phyloP scores from a whole-genome alignment of 2,113 vertebrate species.

The Tautogolabrus adspersus region DNA sequence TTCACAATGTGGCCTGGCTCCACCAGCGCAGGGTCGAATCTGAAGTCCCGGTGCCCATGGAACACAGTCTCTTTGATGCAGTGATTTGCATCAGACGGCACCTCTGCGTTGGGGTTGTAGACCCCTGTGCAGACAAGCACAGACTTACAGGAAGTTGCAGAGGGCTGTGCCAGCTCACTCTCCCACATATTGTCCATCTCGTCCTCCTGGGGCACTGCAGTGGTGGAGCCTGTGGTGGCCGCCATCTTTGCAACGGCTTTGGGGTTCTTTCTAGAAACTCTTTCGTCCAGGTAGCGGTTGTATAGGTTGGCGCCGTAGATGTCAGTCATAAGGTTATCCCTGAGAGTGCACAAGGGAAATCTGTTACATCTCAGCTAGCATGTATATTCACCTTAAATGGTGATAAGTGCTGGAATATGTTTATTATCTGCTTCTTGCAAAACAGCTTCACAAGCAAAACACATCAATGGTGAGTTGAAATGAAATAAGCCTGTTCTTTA shows the following conservation, averaged over 20 bases:
- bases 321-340: conserved; percentile 94
- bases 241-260: conserved; percentile 78
- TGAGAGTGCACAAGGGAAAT: conserved; percentile 53
- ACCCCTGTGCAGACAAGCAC: conserved; percentile 92
- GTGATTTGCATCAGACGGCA: conserved; percentile 69
- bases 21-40: conserved; percentile 87
- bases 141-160: conserved; percentile 88
- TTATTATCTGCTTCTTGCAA: conserved; percentile 1
- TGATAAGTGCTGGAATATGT: not conserved
- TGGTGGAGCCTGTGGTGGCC: conserved; percentile 66
- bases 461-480: conserved; percentile 1
- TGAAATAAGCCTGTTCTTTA: conserved; percentile 34
- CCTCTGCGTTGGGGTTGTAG: conserved; percentile 83
- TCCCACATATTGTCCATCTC: conserved; percentile 80
- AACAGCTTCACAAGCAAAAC: conserved; percentile 3
- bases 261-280: conserved; percentile 68
- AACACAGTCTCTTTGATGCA: conserved; percentile 83
- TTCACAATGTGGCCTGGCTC: conserved; percentile 86
- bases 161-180: conserved; percentile 81
- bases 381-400: not conserved
- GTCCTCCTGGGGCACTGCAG: conserved; percentile 71
- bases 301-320: conserved; percentile 95
- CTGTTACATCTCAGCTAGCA: not conserved
- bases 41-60: conserved; percentile 92
- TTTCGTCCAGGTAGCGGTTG: conserved; percentile 88